Evolutionary conservation across 1,140 invertebrate genomes (phyloP), one percentile per base, ranked within the genome.

Genomic region (Gryon sp.): DNA sequence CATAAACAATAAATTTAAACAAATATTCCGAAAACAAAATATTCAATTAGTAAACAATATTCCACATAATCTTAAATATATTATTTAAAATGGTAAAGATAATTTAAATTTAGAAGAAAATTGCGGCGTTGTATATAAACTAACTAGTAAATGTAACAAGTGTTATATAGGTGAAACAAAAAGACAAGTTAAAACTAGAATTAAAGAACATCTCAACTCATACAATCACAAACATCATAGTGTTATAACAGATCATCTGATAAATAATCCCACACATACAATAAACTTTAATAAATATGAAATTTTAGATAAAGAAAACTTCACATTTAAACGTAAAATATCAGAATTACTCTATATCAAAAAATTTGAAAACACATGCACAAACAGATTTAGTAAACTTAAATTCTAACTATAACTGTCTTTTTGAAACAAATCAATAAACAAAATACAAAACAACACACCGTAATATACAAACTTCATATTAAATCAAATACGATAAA

Each of bases 51-150:
- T 45, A 1, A 45, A 32, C 15, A 59, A 20, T 22, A 18, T 41
- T 11, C 24, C 38, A 8, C 4, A 59, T 11, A 57, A 41, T 16
- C 8, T 57, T 2, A 41, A 16, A 8, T 0, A 16, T 41, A 18
- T 57, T 24, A 45, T 59, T 11, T 45, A 59, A 45, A 34, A 20
- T 12, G 38, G 26, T 4, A 62, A 62, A 48, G 43, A 62, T 26
- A 36, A 18, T 7, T 2, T 48, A 9, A 22, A 48, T 15, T 48
- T 48, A 48, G 11, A 18, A 11, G 5, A 48, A 1, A 40, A 36
- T 6, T 24, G 19, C 8, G 57, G 32, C 15, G 12, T 38, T 16
- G 32, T 48, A 41, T 62, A 62, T 28, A 11, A 62, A 28, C 2
- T 62, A 12, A 18, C 26, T 18, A 48, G 57, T 40, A 59, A 32